Percentiles rank a stretch among this genome's conserved stretches.
phyloP scores from a whole-genome alignment of 2,113 vertebrate genomes.

The Erinaceus europaeus region DNA sequence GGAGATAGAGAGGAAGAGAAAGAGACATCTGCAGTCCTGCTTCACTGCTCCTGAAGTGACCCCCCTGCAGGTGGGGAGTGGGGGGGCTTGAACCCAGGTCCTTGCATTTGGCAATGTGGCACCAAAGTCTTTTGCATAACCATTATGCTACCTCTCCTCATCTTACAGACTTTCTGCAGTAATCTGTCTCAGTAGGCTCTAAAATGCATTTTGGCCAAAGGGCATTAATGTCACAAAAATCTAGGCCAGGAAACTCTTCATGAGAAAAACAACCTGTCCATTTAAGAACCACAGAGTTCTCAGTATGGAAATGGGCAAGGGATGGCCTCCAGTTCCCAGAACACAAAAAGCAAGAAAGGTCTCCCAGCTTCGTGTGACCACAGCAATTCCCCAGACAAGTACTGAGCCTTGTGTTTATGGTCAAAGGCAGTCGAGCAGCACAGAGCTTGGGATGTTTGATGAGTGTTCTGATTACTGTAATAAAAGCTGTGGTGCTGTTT shows the following conservation, averaged over 20 bases:
- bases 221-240: background rate
- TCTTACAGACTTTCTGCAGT: background rate
- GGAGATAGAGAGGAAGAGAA: too few relatives aligned
- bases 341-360: slow-evolving; percentile 11
- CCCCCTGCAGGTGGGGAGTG: too few relatives aligned
- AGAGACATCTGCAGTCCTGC: too few relatives aligned
- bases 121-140: too few relatives aligned
- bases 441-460: slow-evolving; percentile 16
- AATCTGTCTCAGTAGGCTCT: background rate
- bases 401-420: background rate
- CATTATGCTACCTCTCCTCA: too few relatives aligned
- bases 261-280: background rate
- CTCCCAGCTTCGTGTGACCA: background rate
- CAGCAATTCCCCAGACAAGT: background rate
- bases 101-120: too few relatives aligned
- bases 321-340: slow-evolving; percentile 18
- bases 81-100: too few relatives aligned
- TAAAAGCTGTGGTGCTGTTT: slow-evolving; percentile 4
- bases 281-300: background rate
- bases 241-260: background rate
- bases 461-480: background rate
- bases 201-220: background rate
- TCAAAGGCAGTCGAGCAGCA: background rate
- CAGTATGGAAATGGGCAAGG: background rate
- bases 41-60: too few relatives aligned